Conservation (phyloP, 2,888 invertebrate species). For the Chrysolina oricalcia region DNA sequence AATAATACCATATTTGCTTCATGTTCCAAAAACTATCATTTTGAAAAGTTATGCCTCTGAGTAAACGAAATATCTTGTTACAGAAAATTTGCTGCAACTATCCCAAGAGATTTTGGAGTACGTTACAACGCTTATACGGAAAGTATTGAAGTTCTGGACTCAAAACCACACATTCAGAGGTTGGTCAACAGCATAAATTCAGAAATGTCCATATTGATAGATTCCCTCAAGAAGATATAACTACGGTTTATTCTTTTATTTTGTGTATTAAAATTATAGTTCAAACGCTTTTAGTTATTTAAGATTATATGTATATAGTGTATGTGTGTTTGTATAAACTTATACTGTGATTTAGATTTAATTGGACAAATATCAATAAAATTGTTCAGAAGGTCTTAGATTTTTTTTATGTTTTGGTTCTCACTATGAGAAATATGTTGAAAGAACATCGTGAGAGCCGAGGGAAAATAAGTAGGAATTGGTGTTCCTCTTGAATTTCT, state of each 20-base stretch:
- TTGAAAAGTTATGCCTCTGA: too few species aligned
- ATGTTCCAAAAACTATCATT: too few species aligned
- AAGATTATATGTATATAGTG: neutral
- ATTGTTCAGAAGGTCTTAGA: too few species aligned
- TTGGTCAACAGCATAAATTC: slow-evolving; percentile 86
- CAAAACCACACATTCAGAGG: slow-evolving; percentile 89
- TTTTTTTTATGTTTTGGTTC: too few species aligned
- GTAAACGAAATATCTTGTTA: neutral
- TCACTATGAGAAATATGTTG: too few species aligned
- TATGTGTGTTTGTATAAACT: neutral
- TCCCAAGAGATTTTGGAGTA: slow-evolving; percentile 86
- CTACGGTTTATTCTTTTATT: neutral
- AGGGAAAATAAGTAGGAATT: too few species aligned
- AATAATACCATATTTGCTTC: too few species aligned
- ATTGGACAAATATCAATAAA: neutral
- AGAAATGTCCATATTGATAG: slow-evolving; percentile 80
- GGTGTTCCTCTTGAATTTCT: too few species aligned
- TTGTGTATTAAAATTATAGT: neutral
- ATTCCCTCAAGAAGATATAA: slow-evolving; percentile 4
- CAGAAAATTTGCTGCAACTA: slow-evolving; percentile 6
- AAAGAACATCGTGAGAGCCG: too few species aligned
- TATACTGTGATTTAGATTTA: slow-evolving; percentile 18
- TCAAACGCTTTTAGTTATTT: neutral
- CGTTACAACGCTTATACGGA: slow-evolving; percentile 98
- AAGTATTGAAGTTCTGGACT: slow-evolving; percentile 94